phyloP scores from a whole-genome alignment of 2,797 vertebrate genomes.

The Eulemur albifrons region DNA sequence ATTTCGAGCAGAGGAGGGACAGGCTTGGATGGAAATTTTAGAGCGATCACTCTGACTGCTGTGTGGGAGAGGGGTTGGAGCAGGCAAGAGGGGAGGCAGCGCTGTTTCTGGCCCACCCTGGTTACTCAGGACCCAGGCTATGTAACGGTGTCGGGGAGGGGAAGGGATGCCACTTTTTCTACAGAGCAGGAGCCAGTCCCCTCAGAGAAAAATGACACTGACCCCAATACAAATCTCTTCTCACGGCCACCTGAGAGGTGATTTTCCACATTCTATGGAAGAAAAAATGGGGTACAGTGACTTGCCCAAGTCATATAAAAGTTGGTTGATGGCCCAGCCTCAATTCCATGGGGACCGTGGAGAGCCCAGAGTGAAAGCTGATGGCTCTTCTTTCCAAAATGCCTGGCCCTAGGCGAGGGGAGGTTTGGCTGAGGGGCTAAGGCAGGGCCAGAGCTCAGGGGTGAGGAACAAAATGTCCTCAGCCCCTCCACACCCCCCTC shows the following conservation, averaged over 20 bases:
- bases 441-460: background rate
- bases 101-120: background rate
- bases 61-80: background rate
- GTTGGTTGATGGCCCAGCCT: background rate
- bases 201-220: background rate
- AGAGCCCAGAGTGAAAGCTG: background rate
- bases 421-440: background rate
- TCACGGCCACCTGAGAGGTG: background rate
- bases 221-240: background rate
- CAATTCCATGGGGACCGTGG: background rate
- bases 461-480: background rate
- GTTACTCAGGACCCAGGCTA: background rate
- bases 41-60: background rate
- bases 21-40: background rate
- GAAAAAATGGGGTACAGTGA: background rate
- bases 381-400: background rate
- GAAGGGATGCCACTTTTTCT: background rate
- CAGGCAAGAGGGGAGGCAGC: background rate
- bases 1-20: background rate
- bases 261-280: background rate
- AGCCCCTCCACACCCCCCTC: background rate
- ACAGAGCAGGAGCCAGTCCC: background rate
- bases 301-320: background rate
- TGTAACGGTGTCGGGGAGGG: fast-evolving
- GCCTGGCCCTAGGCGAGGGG: background rate